Conservation (phyloP, 2,113 vertebrate genomes). For the Mesoclemmys tuberculata region DNA sequence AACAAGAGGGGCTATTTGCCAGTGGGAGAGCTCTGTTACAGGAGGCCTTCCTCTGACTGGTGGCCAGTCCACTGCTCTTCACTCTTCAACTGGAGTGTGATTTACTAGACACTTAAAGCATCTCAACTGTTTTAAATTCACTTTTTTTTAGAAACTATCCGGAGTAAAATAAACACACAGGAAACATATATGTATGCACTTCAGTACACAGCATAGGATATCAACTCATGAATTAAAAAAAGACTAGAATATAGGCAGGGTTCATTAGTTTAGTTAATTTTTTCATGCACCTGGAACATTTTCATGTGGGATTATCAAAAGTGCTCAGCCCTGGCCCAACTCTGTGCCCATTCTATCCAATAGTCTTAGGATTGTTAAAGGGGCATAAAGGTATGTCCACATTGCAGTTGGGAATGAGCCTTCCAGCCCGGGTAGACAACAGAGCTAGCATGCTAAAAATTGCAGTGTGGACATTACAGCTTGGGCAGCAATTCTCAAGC, state of each 20-base stretch:
- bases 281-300: neutral
- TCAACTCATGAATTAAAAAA: neutral
- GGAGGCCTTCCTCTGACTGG: neutral
- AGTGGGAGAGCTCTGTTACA: neutral
- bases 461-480: neutral
- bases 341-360: neutral
- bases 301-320: neutral
- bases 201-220: neutral
- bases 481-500: neutral
- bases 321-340: neutral
- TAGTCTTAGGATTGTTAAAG: neutral
- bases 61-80: neutral
- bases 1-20: neutral
- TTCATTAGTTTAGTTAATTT: neutral
- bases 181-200: rapidly evolving
- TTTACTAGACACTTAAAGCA: neutral
- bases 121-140: neutral
- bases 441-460: neutral
- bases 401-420: neutral
- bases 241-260: neutral
- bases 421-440: neutral
- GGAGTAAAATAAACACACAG: neutral
- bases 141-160: neutral
- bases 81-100: neutral
- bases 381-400: neutral